These are phyloP conservation scores for Myripristis murdjan DNA, from an alignment of 2,797 vertebrate genomes.

Conservation along the genomic window DNA sequence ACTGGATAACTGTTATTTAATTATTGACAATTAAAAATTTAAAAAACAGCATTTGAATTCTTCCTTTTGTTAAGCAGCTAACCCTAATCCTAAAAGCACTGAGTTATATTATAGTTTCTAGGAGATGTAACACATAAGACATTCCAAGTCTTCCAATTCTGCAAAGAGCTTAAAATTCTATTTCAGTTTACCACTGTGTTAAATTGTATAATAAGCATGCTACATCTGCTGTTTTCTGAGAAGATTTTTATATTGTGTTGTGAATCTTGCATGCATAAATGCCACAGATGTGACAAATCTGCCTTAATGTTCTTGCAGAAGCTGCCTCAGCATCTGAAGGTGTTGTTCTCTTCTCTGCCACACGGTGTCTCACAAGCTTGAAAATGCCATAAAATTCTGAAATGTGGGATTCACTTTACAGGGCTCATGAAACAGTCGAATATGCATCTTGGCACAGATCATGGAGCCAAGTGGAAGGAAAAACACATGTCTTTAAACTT, in stretches of 20 bases:
- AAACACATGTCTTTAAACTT: slow-evolving; percentile 49
- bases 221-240: not conserved
- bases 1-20: too few species aligned
- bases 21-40: too few species aligned
- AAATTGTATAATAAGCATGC: not conserved
- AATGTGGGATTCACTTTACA: slow-evolving; percentile 26
- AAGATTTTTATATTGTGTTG: not conserved
- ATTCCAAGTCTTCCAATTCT: not conserved
- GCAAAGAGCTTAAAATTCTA: not conserved
- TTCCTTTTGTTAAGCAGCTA: too few species aligned
- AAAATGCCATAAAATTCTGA: slow-evolving; percentile 15
- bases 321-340: not conserved
- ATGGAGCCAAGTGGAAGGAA: slow-evolving; percentile 30
- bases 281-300: not conserved
- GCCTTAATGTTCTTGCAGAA: not conserved
- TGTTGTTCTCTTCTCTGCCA: slow-evolving; percentile 63
- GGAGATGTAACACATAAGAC: not conserved
- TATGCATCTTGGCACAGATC: slow-evolving; percentile 39
- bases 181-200: not conserved
- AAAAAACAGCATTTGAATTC: too few species aligned
- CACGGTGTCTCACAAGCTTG: slow-evolving; percentile 68
- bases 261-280: not conserved
- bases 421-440: slow-evolving; percentile 38
- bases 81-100: too few species aligned
- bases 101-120: not conserved